These are phyloP conservation scores for Alitta virens DNA, from an alignment of 2,888 invertebrate species.

Conservation along the genomic window DNA sequence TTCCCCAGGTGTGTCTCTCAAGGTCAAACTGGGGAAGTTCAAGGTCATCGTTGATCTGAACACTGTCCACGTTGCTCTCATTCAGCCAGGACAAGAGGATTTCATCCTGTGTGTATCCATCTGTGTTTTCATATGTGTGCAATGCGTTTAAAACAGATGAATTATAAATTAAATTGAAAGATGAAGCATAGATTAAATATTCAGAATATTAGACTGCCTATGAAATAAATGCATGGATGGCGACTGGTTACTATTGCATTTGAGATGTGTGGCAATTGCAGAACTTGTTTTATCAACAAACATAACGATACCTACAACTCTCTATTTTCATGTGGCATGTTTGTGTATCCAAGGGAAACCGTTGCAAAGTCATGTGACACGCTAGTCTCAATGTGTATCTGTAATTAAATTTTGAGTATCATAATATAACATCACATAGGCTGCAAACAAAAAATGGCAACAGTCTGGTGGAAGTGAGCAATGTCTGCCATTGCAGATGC, in stretches of 20 bases:
- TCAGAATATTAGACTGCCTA: too few relatives aligned
- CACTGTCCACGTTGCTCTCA: neutral
- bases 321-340: slow-evolving; percentile 23
- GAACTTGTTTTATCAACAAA: too few relatives aligned
- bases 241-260: too few relatives aligned
- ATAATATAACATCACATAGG: neutral
- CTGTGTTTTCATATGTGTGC: neutral
- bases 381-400: slow-evolving; percentile 22
- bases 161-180: neutral
- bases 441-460: neutral
- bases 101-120: slow-evolving; percentile 17
- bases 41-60: slow-evolving; percentile 22
- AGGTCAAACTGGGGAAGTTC: slow-evolving; percentile 28
- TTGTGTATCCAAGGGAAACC: slow-evolving; percentile 24
- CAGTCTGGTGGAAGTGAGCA: too few relatives aligned
- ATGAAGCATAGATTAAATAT: too few relatives aligned
- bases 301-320: slow-evolving; percentile 24
- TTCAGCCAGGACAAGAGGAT: slow-evolving; percentile 6
- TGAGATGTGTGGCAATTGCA: too few relatives aligned
- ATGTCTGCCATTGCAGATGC: too few relatives aligned
- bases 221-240: too few relatives aligned
- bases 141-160: neutral
- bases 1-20: neutral
- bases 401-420: neutral
- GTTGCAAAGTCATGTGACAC: slow-evolving; percentile 23